Conservation (phyloP, 2,797 vertebrate species). For the Peromyscus nudipes region DNA sequence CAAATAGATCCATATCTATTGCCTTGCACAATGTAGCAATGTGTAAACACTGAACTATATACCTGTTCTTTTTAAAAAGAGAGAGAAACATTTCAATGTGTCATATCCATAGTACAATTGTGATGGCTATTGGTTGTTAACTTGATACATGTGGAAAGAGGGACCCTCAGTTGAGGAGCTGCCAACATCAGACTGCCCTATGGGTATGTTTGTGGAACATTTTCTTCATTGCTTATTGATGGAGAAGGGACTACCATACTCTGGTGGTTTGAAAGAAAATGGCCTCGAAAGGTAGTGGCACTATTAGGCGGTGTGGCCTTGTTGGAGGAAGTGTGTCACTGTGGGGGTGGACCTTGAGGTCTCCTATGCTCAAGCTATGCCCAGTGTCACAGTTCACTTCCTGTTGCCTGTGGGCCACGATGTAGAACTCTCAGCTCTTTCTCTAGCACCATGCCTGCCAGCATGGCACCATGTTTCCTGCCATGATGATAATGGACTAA, state of each 20-base stretch:
- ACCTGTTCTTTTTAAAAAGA: neutral
- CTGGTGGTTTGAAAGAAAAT: too few species aligned
- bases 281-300: too few species aligned
- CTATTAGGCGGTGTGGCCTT: too few species aligned
- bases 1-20: neutral
- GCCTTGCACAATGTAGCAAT: neutral
- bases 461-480: too few species aligned
- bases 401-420: too few species aligned
- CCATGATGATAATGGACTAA: too few species aligned
- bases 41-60: neutral
- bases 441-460: too few species aligned
- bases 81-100: neutral
- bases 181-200: neutral
- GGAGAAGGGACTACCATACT: neutral
- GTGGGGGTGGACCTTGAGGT: too few species aligned
- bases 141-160: neutral
- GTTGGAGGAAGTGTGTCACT: too few species aligned
- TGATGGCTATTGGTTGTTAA: neutral
- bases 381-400: too few species aligned
- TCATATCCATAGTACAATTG: neutral
- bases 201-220: neutral
- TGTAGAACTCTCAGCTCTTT: too few species aligned
- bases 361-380: too few species aligned
- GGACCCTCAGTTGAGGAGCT: neutral
- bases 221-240: neutral